A percentile compares a stretch with the other conserved stretches of the same genome.
These are phyloP conservation scores for Propithecus perrieri DNA, from an alignment of 2,797 vertebrate species.

Conservation along the genomic window DNA sequence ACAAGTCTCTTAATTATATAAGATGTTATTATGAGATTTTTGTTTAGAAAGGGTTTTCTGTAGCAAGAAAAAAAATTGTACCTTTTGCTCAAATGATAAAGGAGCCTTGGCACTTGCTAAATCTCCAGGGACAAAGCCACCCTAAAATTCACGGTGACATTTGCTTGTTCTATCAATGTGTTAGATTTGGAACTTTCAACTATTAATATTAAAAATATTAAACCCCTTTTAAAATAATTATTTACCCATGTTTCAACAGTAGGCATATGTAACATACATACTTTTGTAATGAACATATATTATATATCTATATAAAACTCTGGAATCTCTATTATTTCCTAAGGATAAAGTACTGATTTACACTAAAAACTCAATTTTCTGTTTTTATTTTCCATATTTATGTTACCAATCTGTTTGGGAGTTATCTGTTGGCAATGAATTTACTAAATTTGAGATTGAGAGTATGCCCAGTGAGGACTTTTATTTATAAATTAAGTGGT, in stretches of 20 bases:
- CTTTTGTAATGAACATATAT: not conserved
- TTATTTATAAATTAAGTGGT: not conserved
- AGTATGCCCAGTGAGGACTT: not conserved
- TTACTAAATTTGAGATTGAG: slow-evolving; percentile 3
- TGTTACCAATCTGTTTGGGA: not conserved
- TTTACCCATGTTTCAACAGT: not conserved
- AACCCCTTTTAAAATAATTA: not conserved
- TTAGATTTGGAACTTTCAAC: not conserved
- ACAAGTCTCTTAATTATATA: not conserved
- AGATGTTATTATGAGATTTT: not conserved
- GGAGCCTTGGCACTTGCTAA: not conserved
- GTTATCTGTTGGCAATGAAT: not conserved
- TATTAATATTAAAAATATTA: slow-evolving; percentile 25
- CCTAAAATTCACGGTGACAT: not conserved
- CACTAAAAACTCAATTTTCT: not conserved
- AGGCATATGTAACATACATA: not conserved
- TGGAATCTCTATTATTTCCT: not conserved
- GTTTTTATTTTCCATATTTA: slow-evolving; percentile 1
- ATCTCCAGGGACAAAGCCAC: not conserved
- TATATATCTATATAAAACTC: not conserved
- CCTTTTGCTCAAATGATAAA: not conserved
- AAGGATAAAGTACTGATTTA: slow-evolving; percentile 26
- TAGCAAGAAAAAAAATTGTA: not conserved
- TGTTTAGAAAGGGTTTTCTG: not conserved
- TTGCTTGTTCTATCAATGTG: not conserved